Percentiles rank a stretch among this genome's conserved stretches.
Evolutionary conservation across 2,113 vertebrate species (phyloP).

Genomic region (Carassius auratus): DNA sequence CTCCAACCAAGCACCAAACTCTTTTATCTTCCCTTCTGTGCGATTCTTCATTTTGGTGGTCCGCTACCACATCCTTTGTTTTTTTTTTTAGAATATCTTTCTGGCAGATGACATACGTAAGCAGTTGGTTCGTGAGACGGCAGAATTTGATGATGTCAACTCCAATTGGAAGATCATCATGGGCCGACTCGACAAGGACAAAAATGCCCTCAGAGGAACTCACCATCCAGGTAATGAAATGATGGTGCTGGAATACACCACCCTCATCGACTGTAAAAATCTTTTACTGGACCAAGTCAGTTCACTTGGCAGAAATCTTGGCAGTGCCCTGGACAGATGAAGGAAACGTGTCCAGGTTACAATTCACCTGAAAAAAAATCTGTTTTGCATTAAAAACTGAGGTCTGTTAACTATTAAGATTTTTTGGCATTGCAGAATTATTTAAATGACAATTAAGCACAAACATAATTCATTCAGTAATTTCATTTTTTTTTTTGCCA

Average conservation of each 20-base stretch:
- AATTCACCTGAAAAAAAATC: background rate
- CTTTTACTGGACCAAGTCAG: background rate
- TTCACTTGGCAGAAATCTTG: background rate
- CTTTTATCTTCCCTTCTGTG: constrained; percentile 54
- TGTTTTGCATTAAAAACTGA: background rate
- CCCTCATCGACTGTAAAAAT: background rate
- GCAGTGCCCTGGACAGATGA: background rate
- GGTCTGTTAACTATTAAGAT: background rate
- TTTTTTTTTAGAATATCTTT: constrained; percentile 83
- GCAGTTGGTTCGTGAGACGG: constrained; percentile 82
- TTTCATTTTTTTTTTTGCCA: background rate
- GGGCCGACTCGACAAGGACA: constrained; percentile 75
- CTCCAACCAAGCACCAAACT: constrained; percentile 20
- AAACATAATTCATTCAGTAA: too few relatives aligned
- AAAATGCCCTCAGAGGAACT: constrained; percentile 82
- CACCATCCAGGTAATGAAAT: constrained; percentile 79
- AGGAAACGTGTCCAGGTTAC: background rate
- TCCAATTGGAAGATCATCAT: constrained; percentile 82
- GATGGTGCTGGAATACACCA: background rate
- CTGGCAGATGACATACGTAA: constrained; percentile 86
- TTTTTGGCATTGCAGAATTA: background rate
- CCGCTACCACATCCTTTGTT: constrained; percentile 43
- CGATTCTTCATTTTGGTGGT: constrained; percentile 51
- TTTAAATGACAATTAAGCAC: too few relatives aligned
- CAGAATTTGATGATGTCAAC: constrained; percentile 81